phyloP scores from a whole-genome alignment of 2,888 invertebrate genomes.

The Diplazon laetatorius region DNA sequence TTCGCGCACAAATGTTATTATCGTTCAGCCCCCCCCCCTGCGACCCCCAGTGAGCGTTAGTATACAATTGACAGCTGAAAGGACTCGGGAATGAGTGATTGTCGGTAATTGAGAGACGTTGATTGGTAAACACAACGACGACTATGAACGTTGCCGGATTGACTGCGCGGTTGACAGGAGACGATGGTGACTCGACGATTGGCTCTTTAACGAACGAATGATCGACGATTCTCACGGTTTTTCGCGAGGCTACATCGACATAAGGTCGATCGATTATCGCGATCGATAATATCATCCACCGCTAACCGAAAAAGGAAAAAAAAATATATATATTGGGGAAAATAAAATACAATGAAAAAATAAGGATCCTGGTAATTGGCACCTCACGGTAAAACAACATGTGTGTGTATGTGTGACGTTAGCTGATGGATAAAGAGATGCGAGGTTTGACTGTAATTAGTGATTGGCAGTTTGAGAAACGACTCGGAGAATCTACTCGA shows the following conservation, averaged over 20 bases:
- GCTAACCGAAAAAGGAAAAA: too few species aligned
- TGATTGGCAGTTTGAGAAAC: slow-evolving; percentile 31
- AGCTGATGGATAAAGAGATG: slow-evolving; percentile 1
- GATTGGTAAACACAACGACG: slow-evolving; percentile 64
- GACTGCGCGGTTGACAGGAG: slow-evolving; percentile 36
- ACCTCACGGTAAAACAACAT: neutral
- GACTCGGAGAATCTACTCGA: slow-evolving; percentile 13
- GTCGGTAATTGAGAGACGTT: slow-evolving; percentile 64
- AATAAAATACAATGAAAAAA: too few species aligned
- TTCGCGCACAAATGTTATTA: slow-evolving; percentile 52
- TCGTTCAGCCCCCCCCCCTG: slow-evolving; percentile 29
- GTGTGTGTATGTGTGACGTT: neutral
- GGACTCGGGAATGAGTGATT: slow-evolving; percentile 63
- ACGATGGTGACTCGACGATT: slow-evolving; percentile 38
- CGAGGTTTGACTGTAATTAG: slow-evolving; percentile 28
- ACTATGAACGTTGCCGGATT: slow-evolving; percentile 23
- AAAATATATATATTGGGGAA: too few species aligned
- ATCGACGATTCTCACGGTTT: slow-evolving; percentile 64
- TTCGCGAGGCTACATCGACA: slow-evolving; percentile 27
- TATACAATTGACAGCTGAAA: slow-evolving; percentile 65
- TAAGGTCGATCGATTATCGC: slow-evolving; percentile 50
- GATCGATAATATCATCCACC: slow-evolving; percentile 40
- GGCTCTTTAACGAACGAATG: slow-evolving; percentile 52
- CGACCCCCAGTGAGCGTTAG: slow-evolving; percentile 48
- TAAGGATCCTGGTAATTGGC: neutral